A percentile compares a stretch with the other conserved stretches of the same genome.
phyloP scores from a whole-genome alignment of 2,888 invertebrate species.

The Sabatieria punctata region DNA sequence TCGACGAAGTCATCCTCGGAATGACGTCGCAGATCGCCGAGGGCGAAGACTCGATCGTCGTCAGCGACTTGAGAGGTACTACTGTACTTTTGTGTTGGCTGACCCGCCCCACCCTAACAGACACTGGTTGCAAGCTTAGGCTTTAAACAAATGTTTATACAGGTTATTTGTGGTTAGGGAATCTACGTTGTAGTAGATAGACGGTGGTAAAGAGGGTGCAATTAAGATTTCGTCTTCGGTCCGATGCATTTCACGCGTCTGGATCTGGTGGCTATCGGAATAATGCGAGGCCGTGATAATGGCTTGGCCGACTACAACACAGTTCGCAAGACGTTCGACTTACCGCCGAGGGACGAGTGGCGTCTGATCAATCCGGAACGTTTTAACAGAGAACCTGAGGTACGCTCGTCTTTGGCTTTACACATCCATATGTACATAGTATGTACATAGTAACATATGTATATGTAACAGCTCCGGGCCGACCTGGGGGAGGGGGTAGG shows the following conservation, averaged over 20 bases:
- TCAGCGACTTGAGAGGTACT: slow-evolving; percentile 68
- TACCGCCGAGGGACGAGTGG: slow-evolving; percentile 42
- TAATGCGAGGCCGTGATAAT: slow-evolving; percentile 93
- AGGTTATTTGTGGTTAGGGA: too few relatives aligned
- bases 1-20: slow-evolving; percentile 56
- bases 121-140: too few relatives aligned
- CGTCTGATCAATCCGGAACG: slow-evolving; percentile 62
- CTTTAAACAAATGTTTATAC: too few relatives aligned
- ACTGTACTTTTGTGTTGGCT: neutral
- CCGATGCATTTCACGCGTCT: slow-evolving; percentile 92
- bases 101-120: neutral
- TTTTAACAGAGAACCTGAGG: slow-evolving; percentile 5
- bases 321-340: slow-evolving; percentile 30
- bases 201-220: too few relatives aligned
- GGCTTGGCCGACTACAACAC: slow-evolving; percentile 87
- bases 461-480: too few relatives aligned
- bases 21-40: slow-evolving; percentile 88
- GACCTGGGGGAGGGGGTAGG: too few relatives aligned
- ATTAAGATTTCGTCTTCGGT: slow-evolving; percentile 55
- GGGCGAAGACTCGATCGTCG: slow-evolving; percentile 74
- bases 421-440: too few relatives aligned
- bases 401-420: too few relatives aligned
- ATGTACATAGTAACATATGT: too few relatives aligned
- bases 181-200: too few relatives aligned
- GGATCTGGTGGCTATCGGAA: slow-evolving; percentile 83